Base-by-base conservation (phyloP, 2,888 invertebrate species). In the Lymantria dispar region DNA sequence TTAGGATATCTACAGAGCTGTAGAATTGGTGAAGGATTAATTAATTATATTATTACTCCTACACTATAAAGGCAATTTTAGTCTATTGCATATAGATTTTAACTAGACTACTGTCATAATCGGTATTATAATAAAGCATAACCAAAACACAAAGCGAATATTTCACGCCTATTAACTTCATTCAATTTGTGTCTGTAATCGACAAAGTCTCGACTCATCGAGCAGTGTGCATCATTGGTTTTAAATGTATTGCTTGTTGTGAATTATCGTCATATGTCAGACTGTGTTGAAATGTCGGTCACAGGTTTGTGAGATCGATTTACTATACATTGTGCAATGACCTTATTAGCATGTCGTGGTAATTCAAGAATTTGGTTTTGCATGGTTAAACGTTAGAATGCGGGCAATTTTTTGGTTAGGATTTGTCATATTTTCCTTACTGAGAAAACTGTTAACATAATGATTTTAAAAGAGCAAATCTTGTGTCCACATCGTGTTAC, bases 131-230 rank as follows among this genome's bases (percentile, higher is more conserved):
- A 63, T 52, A 58, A 56, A 61, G 44, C 57, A 50, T 51, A 61
- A 60, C 54, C 60, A 67, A 59, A 62, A 59, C 60, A 69, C 69
- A 64, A 60, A 54, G 65, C 54, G 54, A 68, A 74, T 68, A 77
- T 79, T 83, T 80, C 73, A 84, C 75, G 84, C 78, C 72, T 78
- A 80, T 84, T 85, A 78, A 72, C 68, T 73, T 64, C 66, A 70
- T 77, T 76, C 72, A 75, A 73, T 76, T 68, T 65, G 65, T 57
- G 68, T 68, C 76, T 79, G 80, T 81, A 82, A 81, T 83, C 80
- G 80, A 81, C 80, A 81, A 78, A 77, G 83, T 80, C 68, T 65
- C 80, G 70, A 78, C 72, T 70, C 74, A 76, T 74, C 72, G 74
- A 63, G 69, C 63, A 52, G 60, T 63, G 56, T 76, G 84, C 79